Evolutionary conservation across 2,888 invertebrate species (phyloP), one percentile per base, ranked within the genome.

Genomic region (Dorcus parallelipipedus): DNA sequence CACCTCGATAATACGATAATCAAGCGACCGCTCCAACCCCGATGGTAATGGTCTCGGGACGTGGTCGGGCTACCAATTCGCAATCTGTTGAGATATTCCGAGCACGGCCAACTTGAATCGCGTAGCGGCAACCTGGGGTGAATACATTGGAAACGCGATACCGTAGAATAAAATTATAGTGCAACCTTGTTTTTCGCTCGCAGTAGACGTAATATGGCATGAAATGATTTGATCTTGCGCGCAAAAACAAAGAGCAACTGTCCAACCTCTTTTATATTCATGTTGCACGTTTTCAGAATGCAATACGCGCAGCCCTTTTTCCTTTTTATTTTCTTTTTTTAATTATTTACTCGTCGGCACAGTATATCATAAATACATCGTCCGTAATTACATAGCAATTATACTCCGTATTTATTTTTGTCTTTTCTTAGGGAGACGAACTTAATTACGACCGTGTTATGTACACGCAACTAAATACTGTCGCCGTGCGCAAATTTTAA

Each of bases 1-100:
- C 71, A 73, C 72, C 69, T 69, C 65, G 74, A 74, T 76, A 76
- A 75, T 76, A 72, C 75, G 74, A 76, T 75, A 76, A 76, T 76
- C 75, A 74, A 75, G 73, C 72, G 69, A 69, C 68, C 70, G 69
- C 70, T 69, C 69, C 53, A 42, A 20, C 53, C 69, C 69, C 68
- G 67, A 71, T 68, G 68, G 71, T 74, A 74, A 74, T 73, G 74
- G 75, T 66, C 69, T 65, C 61, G 58, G 69, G 58, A 75, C 51
- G 51, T 51, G 51, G 51, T 39, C 38, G 39, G 51, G 51, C 51
- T 51, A 51, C 51, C 38, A 38, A 51, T 39, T 51, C 39, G 54
- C 54, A 52, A 48, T 53, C 53, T 49, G 54, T 42, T 59, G 53
- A 56, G 50, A 60, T 58, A 63, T 63, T 61, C 63, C 56, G 48